Percentiles rank a stretch among this genome's conserved stretches.
These are phyloP conservation scores for Condylura cristata DNA, from an alignment of 2,113 vertebrate species.

Conservation along the genomic window DNA sequence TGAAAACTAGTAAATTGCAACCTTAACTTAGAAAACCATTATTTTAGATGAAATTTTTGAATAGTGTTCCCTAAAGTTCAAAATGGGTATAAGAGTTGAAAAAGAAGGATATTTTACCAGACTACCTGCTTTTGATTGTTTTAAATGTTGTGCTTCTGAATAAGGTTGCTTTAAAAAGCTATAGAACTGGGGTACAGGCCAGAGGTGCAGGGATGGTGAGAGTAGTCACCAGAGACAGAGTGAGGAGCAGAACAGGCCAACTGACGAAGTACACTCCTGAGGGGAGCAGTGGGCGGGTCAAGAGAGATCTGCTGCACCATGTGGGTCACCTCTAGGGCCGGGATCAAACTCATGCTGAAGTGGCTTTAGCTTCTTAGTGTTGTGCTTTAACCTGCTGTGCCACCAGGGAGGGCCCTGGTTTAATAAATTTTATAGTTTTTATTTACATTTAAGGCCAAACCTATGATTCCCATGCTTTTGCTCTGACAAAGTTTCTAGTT, in stretches of 20 bases:
- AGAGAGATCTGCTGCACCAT: too few relatives aligned
- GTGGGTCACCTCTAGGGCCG: too few relatives aligned
- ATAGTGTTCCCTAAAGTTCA: background rate
- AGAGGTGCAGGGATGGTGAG: too few relatives aligned
- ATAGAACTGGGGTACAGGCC: too few relatives aligned
- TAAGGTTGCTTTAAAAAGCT: slow-evolving; percentile 9
- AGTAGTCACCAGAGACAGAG: too few relatives aligned
- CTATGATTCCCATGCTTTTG: background rate
- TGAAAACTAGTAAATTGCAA: background rate
- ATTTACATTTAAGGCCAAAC: background rate
- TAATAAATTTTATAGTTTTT: slow-evolving; percentile 30
- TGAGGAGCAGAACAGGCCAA: too few relatives aligned
- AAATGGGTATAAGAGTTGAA: background rate
- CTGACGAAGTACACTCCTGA: too few relatives aligned
- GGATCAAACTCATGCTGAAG: too few relatives aligned
- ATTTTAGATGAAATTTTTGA: slow-evolving; percentile 16
- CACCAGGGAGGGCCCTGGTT: too few relatives aligned
- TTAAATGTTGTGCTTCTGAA: background rate
- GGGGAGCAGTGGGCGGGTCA: too few relatives aligned
- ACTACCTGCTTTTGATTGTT: background rate
- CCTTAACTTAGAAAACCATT: slow-evolving; percentile 37
- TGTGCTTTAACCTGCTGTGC: too few relatives aligned
- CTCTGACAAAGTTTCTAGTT: background rate
- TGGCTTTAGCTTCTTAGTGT: too few relatives aligned
- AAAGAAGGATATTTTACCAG: background rate